These are phyloP conservation scores for Sarcophaga variegata DNA, from an alignment of 2,888 invertebrate species.

Conservation along the genomic window DNA sequence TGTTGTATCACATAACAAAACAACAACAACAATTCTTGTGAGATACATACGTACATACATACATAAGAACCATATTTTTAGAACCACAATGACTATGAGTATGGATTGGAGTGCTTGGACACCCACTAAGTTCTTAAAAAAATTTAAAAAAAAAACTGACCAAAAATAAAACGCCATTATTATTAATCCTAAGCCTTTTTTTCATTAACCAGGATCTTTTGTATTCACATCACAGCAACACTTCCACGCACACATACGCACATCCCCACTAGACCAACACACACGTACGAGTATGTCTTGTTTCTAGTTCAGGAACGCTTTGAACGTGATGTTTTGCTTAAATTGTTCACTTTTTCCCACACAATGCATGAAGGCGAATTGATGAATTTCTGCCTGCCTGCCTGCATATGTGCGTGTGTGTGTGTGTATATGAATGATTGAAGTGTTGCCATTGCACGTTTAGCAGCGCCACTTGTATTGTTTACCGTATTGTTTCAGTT, in stretches of 20 bases:
- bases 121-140: neutral
- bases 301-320: conserved; percentile 69
- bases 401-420: neutral
- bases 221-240: conserved; percentile 43
- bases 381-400: conserved; percentile 1
- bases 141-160: neutral
- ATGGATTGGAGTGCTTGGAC: conserved; percentile 37
- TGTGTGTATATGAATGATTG: conserved; percentile 42
- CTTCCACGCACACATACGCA: neutral
- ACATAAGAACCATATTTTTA: too few relatives aligned
- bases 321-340: conserved; percentile 73
- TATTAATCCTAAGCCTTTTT: too few relatives aligned
- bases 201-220: conserved; percentile 56
- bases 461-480: conserved; percentile 64
- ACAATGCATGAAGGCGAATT: neutral
- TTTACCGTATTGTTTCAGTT: conserved; percentile 57
- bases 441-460: conserved; percentile 68
- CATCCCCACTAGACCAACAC: conserved; percentile 1
- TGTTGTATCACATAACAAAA: too few relatives aligned
- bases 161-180: conserved; percentile 23
- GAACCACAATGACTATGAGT: conserved; percentile 1
- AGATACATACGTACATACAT: too few relatives aligned
- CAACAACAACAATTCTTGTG: too few relatives aligned
- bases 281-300: conserved; percentile 1
- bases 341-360: conserved; percentile 28